Base-by-base conservation (phyloP, 2,888 invertebrate genomes). In the Eulithis prunata region DNA sequence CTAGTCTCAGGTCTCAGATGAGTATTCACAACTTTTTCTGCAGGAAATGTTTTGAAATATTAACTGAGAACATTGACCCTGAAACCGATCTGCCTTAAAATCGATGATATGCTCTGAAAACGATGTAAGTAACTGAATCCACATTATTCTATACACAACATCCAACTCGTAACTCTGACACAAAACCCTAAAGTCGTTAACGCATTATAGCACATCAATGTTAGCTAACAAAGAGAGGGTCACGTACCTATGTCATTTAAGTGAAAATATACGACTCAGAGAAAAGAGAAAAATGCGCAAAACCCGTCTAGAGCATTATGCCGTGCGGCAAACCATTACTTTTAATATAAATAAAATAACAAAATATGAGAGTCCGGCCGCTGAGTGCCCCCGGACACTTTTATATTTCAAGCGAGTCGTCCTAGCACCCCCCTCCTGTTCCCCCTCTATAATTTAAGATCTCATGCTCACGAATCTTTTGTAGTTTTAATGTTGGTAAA, bases 271-370 rank as follows among this genome's bases (percentile, higher is more conserved):
- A 92, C 91, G 90, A 86, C 86, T 84, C 78, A 77, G 78, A 86
- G 86, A 86, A 90, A 88, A 87, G 88, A 91, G 90, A 91, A 86
- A 89, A 91, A 91, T 88, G 90, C 81, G 87, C 87, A 88, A 89
- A 90, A 91, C 91, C 85, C 83, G 88, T 88, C 89, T 82, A 83
- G 87, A 87, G 86, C 88, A 89, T 91, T 91, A 91, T 91, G 85
- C 87, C 83, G 86, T 84, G 87, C 84, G 86, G 80, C 82, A 75
- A 80, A 88, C 91, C 92, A 93, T 93, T 93, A 93, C 93, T 93
- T 93, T 93, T 92, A 91, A 93, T 93, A 92, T 90, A 92, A 92
- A 92, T 92, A 92, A 93, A 92, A 93, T 92, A 93, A 91, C 92
- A 93, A 93, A 93, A 93, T 93, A 93, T 93, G 93, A 93, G 92